Base-by-base conservation (phyloP, 2,888 invertebrate species). In the Hecatera dysodea region DNA sequence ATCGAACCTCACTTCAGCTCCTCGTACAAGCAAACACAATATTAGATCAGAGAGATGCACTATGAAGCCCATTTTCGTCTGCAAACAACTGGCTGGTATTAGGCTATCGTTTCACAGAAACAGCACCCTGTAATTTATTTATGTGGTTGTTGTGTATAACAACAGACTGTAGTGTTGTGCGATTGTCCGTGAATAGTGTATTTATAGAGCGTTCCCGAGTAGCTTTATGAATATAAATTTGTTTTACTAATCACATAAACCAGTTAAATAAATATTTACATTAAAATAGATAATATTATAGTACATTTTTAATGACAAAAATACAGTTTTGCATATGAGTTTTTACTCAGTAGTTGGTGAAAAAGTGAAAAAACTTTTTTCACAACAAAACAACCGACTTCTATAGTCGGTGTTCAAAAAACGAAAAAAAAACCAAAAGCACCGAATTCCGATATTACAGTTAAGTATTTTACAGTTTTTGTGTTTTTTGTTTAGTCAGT, bases 41-140 rank as follows among this genome's bases (percentile, higher is more conserved):
- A 79, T 79, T 75, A 70, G 57, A 46, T 75, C 75, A 66, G 48
- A 68, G 22, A 75, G 73, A 74, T 67, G 53, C 48, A 55, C 36
- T 46, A 56, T 36, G 42, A 29, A 55, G 60, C 24, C 73, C 82
- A 76, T 81, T 81, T 79, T 60, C 64, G 61, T 63, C 39, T 29
- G 39, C 67, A 82, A 81, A 81, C 71, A 82, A 29, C 56, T 36
- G 53, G 22, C 22, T 8, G 19, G 44, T 55, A 60, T 61, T 79
- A 66, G 69, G 46, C 39, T 61, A 71, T 79, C 66, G 27, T 42
- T 64, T 74, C 75, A 46, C 67, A 67, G 59, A 60, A 55, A 74
- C 60, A 73, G 60, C 72, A 55, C 0, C 19, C 72, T 53, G 44
- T 76, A 48, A 73, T 74, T 73, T 66, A 59, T 61, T 75, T 70